A percentile compares a stretch with the other conserved stretches of the same genome.
Evolutionary conservation across 2,888 invertebrate species (phyloP).

Genomic region (Mythimna pallens): DNA sequence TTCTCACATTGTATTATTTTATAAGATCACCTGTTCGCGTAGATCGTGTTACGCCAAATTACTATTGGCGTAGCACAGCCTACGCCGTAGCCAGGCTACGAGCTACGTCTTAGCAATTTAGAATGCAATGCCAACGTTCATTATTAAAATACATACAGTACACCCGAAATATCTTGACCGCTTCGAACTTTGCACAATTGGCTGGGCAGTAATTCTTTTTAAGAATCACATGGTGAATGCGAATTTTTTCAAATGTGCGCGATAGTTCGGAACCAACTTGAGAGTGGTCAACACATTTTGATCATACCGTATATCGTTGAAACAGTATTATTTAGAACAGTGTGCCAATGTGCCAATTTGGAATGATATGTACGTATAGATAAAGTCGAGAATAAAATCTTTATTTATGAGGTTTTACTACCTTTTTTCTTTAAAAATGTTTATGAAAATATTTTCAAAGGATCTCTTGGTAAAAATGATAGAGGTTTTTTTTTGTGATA

Average conservation of each 20-base stretch:
- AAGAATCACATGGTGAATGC: too few species aligned
- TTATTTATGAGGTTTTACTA: conserved; percentile 27
- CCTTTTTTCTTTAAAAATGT: conserved; percentile 35
- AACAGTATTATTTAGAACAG: conserved; percentile 9
- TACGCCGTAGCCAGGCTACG: conserved; percentile 22
- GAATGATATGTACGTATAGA: conserved; percentile 57
- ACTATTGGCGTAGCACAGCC: background rate
- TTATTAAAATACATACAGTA: background rate
- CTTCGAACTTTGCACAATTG: too few species aligned
- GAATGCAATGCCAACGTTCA: conserved; percentile 5
- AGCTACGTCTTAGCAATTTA: background rate
- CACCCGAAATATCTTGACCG: too few species aligned
- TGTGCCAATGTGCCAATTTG: conserved; percentile 28
- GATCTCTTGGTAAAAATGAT: conserved; percentile 46
- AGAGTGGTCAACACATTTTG: too few species aligned
- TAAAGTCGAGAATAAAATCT: conserved; percentile 14
- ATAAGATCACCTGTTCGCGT: background rate
- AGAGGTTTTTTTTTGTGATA: background rate
- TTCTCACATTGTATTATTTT: background rate
- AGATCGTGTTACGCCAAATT: background rate
- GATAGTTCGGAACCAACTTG: too few species aligned
- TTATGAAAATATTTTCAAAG: conserved; percentile 58
- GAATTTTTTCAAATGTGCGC: too few species aligned
- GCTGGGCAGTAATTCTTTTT: too few species aligned
- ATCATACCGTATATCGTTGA: background rate